Conservation (phyloP, 2,113 vertebrate genomes). For the Triplophysa dalaica region DNA sequence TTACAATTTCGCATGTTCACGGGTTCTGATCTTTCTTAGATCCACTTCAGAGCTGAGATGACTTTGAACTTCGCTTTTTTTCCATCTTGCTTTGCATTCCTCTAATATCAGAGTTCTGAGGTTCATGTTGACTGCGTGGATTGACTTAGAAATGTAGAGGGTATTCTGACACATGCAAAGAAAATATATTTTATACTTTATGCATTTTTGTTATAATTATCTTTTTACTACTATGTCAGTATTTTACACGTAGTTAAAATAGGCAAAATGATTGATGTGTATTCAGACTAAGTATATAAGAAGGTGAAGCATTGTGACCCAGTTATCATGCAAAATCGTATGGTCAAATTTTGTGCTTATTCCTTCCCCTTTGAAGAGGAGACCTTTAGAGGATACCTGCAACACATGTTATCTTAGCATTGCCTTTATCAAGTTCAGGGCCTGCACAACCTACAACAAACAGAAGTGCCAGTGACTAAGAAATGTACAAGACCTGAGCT, state of each 20-base stretch:
- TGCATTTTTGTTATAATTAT: neutral
- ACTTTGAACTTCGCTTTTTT: conserved; percentile 48
- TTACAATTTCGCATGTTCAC: conserved; percentile 45
- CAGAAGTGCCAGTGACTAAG: conserved; percentile 37
- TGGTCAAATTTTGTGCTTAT: neutral
- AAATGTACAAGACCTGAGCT: conserved; percentile 52
- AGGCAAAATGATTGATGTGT: neutral
- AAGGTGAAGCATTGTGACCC: no score
- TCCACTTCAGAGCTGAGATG: conserved; percentile 27
- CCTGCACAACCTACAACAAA: conserved; percentile 15
- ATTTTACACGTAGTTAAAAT: no score
- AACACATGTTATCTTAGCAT: neutral
- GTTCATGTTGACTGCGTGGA: neutral
- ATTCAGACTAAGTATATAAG: no score
- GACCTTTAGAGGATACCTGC: neutral
- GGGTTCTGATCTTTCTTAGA: conserved; percentile 28
- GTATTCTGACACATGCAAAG: neutral
- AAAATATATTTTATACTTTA: neutral
- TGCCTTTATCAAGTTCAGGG: conserved; percentile 7
- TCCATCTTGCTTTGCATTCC: conserved; percentile 54
- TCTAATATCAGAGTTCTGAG: conserved; percentile 41
- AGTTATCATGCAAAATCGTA: no score
- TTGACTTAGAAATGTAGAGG: neutral
- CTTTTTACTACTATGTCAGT: no score
- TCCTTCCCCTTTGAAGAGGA: neutral